Percentiles rank a stretch among this genome's conserved stretches.
Conservation (phyloP, 2,113 vertebrate genomes). For the Catagonus wagneri region DNA sequence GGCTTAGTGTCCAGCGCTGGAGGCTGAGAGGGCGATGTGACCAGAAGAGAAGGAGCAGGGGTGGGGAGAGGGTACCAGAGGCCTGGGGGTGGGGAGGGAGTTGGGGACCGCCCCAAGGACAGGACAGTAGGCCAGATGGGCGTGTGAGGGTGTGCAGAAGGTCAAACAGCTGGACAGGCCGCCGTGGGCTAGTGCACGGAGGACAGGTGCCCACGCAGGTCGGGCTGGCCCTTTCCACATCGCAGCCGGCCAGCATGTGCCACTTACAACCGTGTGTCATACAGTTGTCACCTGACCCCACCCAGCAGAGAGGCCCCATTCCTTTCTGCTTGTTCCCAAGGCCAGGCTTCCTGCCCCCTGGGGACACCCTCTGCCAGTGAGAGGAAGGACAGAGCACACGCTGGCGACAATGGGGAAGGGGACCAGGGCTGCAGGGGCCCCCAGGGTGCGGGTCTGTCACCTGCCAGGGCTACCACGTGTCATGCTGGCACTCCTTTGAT, state of each 20-base stretch:
- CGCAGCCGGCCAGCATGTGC: not conserved
- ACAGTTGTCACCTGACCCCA: not conserved
- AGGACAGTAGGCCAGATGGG: not conserved
- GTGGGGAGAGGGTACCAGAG: rapidly evolving
- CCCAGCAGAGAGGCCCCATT: constrained; percentile 37
- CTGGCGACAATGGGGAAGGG: not conserved
- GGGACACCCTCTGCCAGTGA: not conserved
- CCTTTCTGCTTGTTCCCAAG: constrained; percentile 40
- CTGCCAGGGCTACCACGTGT: not conserved
- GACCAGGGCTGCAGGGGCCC: not conserved
- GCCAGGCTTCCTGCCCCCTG: not conserved
- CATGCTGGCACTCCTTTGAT: constrained; percentile 60
- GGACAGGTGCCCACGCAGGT: not conserved
- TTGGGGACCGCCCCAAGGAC: not conserved
- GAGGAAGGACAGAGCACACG: not conserved
- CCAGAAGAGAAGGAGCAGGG: not conserved
- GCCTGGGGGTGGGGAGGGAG: not conserved
- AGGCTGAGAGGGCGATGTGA: not conserved
- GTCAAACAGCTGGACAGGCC: not conserved
- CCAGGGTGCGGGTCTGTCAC: not conserved
- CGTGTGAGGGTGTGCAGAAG: not conserved
- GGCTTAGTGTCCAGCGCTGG: not conserved
- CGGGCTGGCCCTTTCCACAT: not conserved
- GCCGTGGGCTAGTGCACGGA: not conserved
- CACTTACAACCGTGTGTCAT: not conserved